phyloP scores from a whole-genome alignment of 2,797 vertebrate species.

The Buphagus erythrorhynchus region DNA sequence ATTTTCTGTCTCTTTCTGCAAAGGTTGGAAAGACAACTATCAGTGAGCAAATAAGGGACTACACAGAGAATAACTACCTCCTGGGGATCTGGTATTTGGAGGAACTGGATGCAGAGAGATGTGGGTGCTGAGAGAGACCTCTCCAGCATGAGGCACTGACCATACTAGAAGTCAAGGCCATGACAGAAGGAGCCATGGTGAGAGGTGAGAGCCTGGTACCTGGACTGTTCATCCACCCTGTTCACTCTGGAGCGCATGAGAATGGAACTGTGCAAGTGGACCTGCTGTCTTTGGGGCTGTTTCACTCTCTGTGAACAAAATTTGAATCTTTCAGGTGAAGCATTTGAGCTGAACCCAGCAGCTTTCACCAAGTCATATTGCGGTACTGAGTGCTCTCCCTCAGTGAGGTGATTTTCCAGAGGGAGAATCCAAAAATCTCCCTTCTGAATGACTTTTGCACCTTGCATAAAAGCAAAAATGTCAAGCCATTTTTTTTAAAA shows the following conservation, averaged over 20 bases:
- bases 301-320: not conserved
- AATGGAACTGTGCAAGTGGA: not conserved
- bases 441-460: not conserved
- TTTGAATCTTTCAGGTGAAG: not conserved
- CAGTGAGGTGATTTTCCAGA: not conserved
- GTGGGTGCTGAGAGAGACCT: not conserved
- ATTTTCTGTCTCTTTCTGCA: not conserved
- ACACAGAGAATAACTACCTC: not conserved
- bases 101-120: not conserved
- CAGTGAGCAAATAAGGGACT: not conserved
- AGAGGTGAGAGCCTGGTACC: not conserved
- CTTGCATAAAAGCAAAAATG: not conserved
- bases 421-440: not conserved
- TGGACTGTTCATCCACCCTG: not conserved
- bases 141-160: fast-evolving
- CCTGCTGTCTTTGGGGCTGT: not conserved
- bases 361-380: not conserved
- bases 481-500: not conserved
- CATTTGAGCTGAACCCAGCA: not conserved
- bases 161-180: not conserved
- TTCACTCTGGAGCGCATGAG: not conserved
- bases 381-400: fast-evolving
- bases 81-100: not conserved
- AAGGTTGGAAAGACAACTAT: not conserved
- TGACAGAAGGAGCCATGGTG: not conserved